These are phyloP conservation scores for Chiloscyllium punctatum DNA, from an alignment of 2,797 vertebrate species.

Conservation along the genomic window DNA sequence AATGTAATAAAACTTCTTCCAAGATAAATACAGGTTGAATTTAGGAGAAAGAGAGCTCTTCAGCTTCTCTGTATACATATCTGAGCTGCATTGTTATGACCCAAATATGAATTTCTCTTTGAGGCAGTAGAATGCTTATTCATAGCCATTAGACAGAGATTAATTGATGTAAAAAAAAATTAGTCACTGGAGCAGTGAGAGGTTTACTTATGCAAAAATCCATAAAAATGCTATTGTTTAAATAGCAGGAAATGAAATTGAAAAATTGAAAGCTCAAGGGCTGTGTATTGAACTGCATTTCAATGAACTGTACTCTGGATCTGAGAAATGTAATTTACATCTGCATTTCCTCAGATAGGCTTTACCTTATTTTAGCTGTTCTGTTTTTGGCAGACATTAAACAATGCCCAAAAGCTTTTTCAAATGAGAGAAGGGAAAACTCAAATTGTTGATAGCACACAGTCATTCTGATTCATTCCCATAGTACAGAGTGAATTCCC, in stretches of 20 bases:
- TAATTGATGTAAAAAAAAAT: neutral
- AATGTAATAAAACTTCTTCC: neutral
- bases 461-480: neutral
- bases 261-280: neutral
- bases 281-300: neutral
- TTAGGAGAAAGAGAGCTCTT: neutral
- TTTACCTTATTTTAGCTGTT: neutral
- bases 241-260: slow-evolving; percentile 11
- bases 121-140: neutral
- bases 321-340: neutral
- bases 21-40: neutral
- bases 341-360: neutral
- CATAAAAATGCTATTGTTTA: slow-evolving; percentile 6
- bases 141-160: slow-evolving; percentile 8
- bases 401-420: neutral
- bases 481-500: neutral
- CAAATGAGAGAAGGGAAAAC: neutral
- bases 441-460: neutral
- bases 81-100: neutral
- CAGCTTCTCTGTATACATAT: neutral
- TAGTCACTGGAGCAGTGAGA: neutral
- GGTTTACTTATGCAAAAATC: slow-evolving; percentile 11
- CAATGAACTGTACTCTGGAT: neutral
- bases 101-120: neutral
- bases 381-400: neutral